Conservation (phyloP, 1,140 invertebrate genomes). For the Tetraneura akinire region DNA sequence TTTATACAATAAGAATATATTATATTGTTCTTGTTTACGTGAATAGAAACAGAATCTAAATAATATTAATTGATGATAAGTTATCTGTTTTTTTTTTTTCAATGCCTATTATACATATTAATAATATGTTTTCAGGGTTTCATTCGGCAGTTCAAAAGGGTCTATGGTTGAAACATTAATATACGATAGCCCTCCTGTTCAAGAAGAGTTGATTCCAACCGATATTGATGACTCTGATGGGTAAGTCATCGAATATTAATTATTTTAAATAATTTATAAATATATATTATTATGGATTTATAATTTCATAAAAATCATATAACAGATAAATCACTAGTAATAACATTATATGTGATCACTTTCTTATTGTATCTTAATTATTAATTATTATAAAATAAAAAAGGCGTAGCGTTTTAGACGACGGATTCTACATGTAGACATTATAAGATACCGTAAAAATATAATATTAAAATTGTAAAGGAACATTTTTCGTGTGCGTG, state of each 20-base stretch:
- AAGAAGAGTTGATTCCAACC: conserved; percentile 66
- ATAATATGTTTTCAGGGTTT: conserved; percentile 69
- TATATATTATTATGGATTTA: background rate
- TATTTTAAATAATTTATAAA: background rate
- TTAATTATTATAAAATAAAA: background rate
- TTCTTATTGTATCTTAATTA: background rate
- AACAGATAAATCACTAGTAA: background rate
- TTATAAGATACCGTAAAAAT: background rate
- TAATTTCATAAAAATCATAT: background rate
- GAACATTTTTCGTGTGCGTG: background rate
- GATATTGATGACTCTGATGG: conserved; percentile 60
- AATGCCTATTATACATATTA: background rate
- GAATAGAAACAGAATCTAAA: background rate
- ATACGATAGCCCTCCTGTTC: conserved; percentile 74
- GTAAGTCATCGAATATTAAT: conserved; percentile 60
- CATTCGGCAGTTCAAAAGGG: conserved; percentile 88
- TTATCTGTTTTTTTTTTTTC: conserved; percentile 13
- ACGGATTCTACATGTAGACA: conserved; percentile 3
- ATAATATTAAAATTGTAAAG: too few relatives aligned
- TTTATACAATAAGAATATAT: background rate
- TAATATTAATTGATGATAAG: background rate
- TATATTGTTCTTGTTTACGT: conserved; percentile 20
- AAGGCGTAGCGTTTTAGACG: background rate
- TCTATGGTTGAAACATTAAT: conserved; percentile 93
- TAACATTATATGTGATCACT: background rate